phyloP scores from a whole-genome alignment of 2,797 vertebrate genomes.

The Pampus argenteus region DNA sequence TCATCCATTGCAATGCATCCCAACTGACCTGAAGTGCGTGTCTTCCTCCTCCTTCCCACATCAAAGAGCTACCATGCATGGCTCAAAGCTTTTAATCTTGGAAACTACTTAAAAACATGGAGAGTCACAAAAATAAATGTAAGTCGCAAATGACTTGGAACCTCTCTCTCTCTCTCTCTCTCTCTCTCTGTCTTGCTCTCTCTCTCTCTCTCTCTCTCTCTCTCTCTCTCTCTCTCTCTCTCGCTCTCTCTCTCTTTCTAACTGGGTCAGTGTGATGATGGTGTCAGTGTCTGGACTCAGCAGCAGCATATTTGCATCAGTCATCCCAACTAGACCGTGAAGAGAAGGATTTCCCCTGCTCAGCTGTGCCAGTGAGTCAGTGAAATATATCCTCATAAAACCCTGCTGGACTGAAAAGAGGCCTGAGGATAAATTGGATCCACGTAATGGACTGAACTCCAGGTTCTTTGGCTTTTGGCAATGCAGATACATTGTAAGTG shows the following conservation, averaged over 20 bases:
- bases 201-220: conserved; percentile 29
- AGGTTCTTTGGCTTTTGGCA: conserved; percentile 61
- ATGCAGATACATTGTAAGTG: conserved; percentile 48
- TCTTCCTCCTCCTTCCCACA: conserved; percentile 26
- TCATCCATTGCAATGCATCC: conserved; percentile 19
- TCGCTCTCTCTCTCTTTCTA: conserved; percentile 43
- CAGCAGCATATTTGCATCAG: conserved; percentile 84
- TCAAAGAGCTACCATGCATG: conserved; percentile 25
- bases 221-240: conserved; percentile 6
- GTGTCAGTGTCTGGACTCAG: conserved; percentile 82
- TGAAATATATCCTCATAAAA: conserved; percentile 78
- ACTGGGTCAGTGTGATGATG: conserved; percentile 80
- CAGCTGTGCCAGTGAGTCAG: conserved; percentile 82
- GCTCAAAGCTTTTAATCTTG: conserved; percentile 42
- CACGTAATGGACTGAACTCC: conserved; percentile 70
- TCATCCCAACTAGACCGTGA: conserved; percentile 84
- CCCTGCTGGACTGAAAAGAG: conserved; percentile 65
- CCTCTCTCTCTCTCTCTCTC: conserved; percentile 13
- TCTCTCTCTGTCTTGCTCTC: conserved; percentile 17
- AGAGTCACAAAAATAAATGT: conserved; percentile 59
- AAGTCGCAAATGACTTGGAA: conserved; percentile 61
- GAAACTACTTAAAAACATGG: conserved; percentile 55
- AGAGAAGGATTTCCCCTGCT: conserved; percentile 83
- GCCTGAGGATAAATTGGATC: conserved; percentile 68
- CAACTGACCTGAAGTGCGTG: conserved; percentile 46